Evolutionary conservation across 2,888 invertebrate species (phyloP), one percentile per base, ranked within the genome.

Genomic region (Ochropleura plecta): DNA sequence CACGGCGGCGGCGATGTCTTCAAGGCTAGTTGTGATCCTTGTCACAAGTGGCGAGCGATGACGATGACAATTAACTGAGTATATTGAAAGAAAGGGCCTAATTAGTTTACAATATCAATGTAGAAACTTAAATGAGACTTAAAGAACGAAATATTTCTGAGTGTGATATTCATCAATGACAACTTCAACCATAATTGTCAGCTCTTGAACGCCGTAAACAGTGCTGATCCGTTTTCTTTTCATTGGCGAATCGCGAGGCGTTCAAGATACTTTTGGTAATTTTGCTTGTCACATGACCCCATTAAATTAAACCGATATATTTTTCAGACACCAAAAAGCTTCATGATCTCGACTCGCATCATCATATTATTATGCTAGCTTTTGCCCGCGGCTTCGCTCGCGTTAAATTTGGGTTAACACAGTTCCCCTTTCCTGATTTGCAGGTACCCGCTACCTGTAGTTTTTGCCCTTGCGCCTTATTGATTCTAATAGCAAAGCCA

Each of bases 1-100:
- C 86, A 80, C 18, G 76, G 55, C 64, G 76, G 55, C 64, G 30
- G 14, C 74, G 69, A 63, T 73, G 80, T 9, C 79, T 70, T 67
- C 62, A 16, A 49, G n/a, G 40, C 40, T 30, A 12, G 10, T 5
- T 12, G 18, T 46, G 48, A 62, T 53, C 0, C 20, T 6, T 14
- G 70, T 0, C 14, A 60, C 8, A 20, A 59, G 55, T 55, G 9
- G 6, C 7, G 0, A 30, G 40, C 46, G 40, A 16, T 14, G 12
- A 7, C 5, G 20, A 20, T 16, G 4, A 18, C n/a, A 53, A 30
- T 30, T 30, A 2, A 30, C 30, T 30, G 30, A 30, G 3, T 30
- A 30, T 53, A 53, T 53, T 12, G 5, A 10, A 5, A 53, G n/a
- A n/a, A 53, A 53, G 9, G 5, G 3, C 30, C 30, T 30, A 30